Conservation (phyloP, 2,797 vertebrate species). For the Fistularia commersonii region DNA sequence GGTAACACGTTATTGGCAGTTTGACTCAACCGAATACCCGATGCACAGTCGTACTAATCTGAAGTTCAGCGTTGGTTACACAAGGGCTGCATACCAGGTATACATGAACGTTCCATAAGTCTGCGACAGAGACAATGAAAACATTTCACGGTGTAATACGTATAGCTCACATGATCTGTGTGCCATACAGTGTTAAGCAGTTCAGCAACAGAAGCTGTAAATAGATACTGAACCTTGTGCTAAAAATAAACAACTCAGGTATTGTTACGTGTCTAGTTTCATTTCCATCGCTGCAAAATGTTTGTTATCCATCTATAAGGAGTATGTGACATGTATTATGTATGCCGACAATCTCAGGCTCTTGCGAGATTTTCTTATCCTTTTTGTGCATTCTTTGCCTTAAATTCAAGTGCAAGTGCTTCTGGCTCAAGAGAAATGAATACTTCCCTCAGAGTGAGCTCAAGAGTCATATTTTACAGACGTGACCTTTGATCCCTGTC, state of each 20-base stretch:
- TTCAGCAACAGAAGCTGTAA: slow-evolving; percentile 21
- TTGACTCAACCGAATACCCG: slow-evolving; percentile 1
- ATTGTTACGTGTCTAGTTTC: background rate
- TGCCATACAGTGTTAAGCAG: slow-evolving; percentile 9
- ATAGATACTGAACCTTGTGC: slow-evolving; percentile 15
- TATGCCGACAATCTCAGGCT: slow-evolving; percentile 1
- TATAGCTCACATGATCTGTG: slow-evolving; percentile 10
- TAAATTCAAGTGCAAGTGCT: slow-evolving; percentile 53
- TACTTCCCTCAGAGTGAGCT: slow-evolving; percentile 28
- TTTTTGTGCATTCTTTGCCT: background rate
- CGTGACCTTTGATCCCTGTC: slow-evolving; percentile 66
- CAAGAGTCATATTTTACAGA: slow-evolving; percentile 60
- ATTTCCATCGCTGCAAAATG: background rate
- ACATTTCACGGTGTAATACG: slow-evolving; percentile 30
- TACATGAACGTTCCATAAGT: slow-evolving; percentile 17
- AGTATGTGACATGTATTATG: background rate
- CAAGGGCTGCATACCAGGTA: slow-evolving; percentile 8
- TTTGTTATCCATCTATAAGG: background rate
- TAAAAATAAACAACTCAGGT: slow-evolving; percentile 12
- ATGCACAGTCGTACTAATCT: too few relatives aligned
- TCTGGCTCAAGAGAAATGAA: slow-evolving; percentile 12
- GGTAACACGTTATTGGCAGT: background rate
- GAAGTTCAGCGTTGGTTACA: slow-evolving; percentile 19
- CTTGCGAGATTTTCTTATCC: slow-evolving; percentile 2
- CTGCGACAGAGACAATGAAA: background rate